These are phyloP conservation scores for Sylvia borin DNA, from an alignment of 2,797 vertebrate species.

Conservation along the genomic window DNA sequence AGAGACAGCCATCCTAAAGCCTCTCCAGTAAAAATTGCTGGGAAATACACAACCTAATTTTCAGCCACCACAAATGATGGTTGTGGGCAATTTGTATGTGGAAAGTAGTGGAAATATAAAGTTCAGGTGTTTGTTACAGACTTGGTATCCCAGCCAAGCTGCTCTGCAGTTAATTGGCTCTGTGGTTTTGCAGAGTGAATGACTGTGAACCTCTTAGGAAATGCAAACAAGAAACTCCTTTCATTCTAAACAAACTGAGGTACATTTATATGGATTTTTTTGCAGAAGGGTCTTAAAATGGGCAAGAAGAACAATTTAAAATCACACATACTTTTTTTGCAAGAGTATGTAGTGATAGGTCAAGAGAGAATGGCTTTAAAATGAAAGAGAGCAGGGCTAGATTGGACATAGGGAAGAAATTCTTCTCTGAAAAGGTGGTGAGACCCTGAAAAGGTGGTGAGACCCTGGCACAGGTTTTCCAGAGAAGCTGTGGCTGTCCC, in stretches of 20 bases:
- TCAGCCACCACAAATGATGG: background rate
- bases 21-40: background rate
- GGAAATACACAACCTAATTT: background rate
- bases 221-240: background rate
- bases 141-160: background rate
- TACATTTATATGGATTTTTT: background rate
- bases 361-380: background rate
- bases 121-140: conserved; percentile 29
- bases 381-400: background rate
- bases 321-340: rapidly evolving
- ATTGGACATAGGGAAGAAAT: background rate
- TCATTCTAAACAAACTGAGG: background rate
- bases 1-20: background rate
- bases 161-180: background rate
- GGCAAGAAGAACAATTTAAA: background rate
- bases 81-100: background rate
- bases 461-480: background rate
- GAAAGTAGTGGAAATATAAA: background rate
- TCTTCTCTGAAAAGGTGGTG: rapidly evolving
- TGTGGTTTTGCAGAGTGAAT: background rate
- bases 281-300: background rate
- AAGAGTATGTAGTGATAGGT: too few species aligned
- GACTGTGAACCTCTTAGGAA: background rate
- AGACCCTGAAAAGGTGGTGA: rapidly evolving
- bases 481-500: background rate